Evolutionary conservation across 2,797 vertebrate genomes (phyloP).

Genomic region (Lates japonicus): DNA sequence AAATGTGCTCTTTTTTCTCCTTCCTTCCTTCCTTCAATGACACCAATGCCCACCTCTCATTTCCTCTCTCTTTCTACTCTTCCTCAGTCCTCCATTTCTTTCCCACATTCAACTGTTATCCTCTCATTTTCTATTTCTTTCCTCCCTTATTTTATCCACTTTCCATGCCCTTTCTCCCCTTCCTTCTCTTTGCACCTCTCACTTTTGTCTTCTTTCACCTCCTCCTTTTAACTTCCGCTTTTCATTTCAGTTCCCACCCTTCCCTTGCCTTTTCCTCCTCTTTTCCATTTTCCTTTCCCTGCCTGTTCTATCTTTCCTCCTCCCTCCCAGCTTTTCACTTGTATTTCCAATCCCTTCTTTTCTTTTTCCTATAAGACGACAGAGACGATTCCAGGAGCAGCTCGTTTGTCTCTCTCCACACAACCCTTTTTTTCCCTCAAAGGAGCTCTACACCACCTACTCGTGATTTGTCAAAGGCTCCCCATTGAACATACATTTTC

Average conservation of each 20-base stretch:
- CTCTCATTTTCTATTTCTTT: no score
- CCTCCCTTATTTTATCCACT: no score
- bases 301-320: background rate
- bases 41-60: background rate
- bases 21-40: background rate
- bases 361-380: conserved; percentile 18
- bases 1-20: background rate
- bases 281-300: background rate
- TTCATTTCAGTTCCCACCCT: background rate
- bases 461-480: conserved; percentile 56
- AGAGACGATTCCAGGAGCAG: conserved; percentile 20
- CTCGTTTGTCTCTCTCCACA: background rate
- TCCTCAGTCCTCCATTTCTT: no score
- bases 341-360: background rate
- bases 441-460: conserved; percentile 47
- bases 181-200: background rate
- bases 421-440: background rate
- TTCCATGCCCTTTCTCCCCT: background rate
- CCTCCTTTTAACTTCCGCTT: no score
- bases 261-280: background rate
- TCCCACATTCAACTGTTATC: no score
- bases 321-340: background rate
- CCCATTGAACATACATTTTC: conserved; percentile 52
- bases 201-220: background rate
- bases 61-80: background rate